A percentile compares a stretch with the other conserved stretches of the same genome.
These are phyloP conservation scores for Prinia subflava DNA, from an alignment of 2,113 vertebrate species.

Conservation along the genomic window DNA sequence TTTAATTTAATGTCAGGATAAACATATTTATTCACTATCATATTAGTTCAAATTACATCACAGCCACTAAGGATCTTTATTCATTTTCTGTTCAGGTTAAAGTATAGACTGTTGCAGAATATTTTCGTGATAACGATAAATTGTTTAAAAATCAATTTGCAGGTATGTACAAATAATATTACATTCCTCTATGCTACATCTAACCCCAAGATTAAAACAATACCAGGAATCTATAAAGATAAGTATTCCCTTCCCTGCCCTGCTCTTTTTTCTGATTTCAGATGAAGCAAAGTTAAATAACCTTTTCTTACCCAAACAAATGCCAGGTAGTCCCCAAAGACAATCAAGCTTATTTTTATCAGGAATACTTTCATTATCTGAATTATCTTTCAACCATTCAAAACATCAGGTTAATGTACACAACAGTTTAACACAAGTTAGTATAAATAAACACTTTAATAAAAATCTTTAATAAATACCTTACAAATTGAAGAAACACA, in stretches of 20 bases:
- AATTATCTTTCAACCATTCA: not conserved
- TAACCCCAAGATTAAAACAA: not conserved
- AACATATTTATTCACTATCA: not conserved
- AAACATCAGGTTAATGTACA: not conserved
- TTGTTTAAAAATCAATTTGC: not conserved
- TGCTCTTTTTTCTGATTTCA: not conserved
- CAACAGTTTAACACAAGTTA: not conserved
- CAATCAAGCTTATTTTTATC: not conserved
- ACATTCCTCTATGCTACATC: not conserved
- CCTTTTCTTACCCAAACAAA: not conserved
- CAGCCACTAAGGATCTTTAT: not conserved
- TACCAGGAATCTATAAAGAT: not conserved
- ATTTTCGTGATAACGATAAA: not conserved
- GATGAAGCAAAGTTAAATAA: not conserved
- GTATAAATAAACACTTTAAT: not conserved
- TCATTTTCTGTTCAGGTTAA: not conserved
- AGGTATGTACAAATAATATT: not conserved
- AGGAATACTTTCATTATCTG: not conserved
- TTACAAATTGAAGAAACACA: not conserved
- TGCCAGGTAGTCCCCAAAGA: not conserved
- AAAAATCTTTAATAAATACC: not conserved
- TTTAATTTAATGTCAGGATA: not conserved
- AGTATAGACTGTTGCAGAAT: not conserved
- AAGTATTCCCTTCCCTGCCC: not conserved
- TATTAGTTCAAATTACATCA: not conserved